Conservation (phyloP, 1,140 invertebrate species). For the Littorina saxatilis region DNA sequence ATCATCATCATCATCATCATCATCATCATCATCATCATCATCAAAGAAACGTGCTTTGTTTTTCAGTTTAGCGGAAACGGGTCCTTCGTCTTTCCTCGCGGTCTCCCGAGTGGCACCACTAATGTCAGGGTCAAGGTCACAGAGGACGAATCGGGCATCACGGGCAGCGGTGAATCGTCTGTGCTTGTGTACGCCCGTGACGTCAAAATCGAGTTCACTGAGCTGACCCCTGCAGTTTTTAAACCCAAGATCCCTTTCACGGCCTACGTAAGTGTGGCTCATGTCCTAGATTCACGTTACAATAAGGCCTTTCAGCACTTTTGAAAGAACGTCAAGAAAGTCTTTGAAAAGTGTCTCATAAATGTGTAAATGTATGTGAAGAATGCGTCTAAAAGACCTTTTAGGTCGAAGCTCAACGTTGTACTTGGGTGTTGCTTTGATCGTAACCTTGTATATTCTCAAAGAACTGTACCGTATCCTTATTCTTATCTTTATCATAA, state of each 20-base stretch:
- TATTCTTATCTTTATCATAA: too few species aligned
- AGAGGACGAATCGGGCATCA: neutral
- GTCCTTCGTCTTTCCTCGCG: conserved; percentile 14
- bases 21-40: neutral
- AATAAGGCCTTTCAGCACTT: too few species aligned
- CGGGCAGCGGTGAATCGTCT: neutral
- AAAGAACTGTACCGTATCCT: too few species aligned
- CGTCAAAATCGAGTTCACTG: conserved; percentile 25
- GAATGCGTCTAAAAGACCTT: too few species aligned
- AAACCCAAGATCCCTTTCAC: conserved; percentile 24
- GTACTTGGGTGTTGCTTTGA: too few species aligned
- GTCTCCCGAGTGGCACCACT: neutral
- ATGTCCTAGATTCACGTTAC: too few species aligned
- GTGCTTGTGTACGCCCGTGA: neutral
- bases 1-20: too few species aligned
- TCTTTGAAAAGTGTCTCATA: too few species aligned
- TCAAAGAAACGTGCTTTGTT: neutral
- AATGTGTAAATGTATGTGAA: too few species aligned
- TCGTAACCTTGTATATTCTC: too few species aligned
- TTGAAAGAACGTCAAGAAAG: too few species aligned
- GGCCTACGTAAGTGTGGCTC: conserved; percentile 4
- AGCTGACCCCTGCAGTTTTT: conserved; percentile 9
- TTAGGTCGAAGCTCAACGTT: too few species aligned
- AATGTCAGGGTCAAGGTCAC: conserved; percentile 11
- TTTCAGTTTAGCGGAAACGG: conserved; percentile 17